These are phyloP conservation scores for Agraylea sexmaculata DNA, from an alignment of 1,140 invertebrate genomes.

Conservation along the genomic window DNA sequence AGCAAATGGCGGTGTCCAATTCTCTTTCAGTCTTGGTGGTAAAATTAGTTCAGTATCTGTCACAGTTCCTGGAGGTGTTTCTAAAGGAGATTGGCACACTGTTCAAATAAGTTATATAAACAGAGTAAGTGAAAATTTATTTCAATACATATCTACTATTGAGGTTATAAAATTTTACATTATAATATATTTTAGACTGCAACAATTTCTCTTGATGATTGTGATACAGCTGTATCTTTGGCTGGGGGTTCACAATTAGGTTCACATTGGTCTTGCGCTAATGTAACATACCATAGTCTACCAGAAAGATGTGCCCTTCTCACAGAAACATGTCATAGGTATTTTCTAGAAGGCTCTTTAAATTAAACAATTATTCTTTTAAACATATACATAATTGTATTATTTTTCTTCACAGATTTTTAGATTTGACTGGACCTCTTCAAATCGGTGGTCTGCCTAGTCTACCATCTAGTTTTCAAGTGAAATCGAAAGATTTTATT, in stretches of 20 bases:
- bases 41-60: slow-evolving; percentile 57
- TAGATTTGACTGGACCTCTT: slow-evolving; percentile 91
- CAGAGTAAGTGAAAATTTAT: slow-evolving; percentile 46
- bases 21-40: slow-evolving; percentile 84
- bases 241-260: slow-evolving; percentile 64
- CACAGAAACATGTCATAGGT: slow-evolving; percentile 82
- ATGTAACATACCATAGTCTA: slow-evolving; percentile 55
- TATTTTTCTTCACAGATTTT: slow-evolving; percentile 46
- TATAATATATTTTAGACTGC: slow-evolving; percentile 51
- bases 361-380: neutral
- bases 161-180: slow-evolving; percentile 3
- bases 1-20: slow-evolving; percentile 63
- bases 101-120: slow-evolving; percentile 81
- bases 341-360: slow-evolving; percentile 6
- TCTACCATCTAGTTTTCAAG: slow-evolving; percentile 68
- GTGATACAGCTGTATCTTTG: slow-evolving; percentile 75
- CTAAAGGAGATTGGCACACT: slow-evolving; percentile 90
- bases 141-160: too few relatives aligned
- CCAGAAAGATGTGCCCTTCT: slow-evolving; percentile 68
- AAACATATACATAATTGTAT: neutral
- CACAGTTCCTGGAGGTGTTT: slow-evolving; percentile 58
- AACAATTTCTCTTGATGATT: slow-evolving; percentile 78
- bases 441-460: slow-evolving; percentile 88
- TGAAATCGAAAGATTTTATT: slow-evolving; percentile 72
- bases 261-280: slow-evolving; percentile 73